Percentiles rank a stretch among this genome's conserved stretches.
Conservation (phyloP, 2,113 vertebrate genomes). For the Puntigrus tetrazona region DNA sequence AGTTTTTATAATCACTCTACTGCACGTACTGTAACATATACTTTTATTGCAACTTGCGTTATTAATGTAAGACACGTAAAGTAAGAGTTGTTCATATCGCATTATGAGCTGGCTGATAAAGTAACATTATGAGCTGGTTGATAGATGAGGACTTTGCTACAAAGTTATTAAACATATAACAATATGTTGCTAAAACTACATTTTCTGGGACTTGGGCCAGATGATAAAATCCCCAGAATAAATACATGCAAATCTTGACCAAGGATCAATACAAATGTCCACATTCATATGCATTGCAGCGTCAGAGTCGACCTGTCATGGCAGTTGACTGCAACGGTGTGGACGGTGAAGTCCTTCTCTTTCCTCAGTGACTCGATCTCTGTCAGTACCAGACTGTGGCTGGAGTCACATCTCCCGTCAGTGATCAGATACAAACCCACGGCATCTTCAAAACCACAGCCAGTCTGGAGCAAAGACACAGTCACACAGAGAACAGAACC, state of each 20-base stretch:
- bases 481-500: background rate
- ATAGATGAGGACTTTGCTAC: background rate
- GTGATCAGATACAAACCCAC: constrained; percentile 81
- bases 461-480: constrained; percentile 69
- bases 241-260: background rate
- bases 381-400: constrained; percentile 73
- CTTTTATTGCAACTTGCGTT: background rate
- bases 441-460: constrained; percentile 66
- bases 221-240: background rate
- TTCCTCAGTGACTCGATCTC: constrained; percentile 65
- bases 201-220: background rate
- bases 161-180: background rate
- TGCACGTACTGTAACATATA: background rate
- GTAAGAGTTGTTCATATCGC: background rate
- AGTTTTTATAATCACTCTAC: background rate
- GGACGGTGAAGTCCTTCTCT: constrained; percentile 68
- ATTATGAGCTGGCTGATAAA: too few species aligned
- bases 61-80: too few species aligned
- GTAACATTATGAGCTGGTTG: background rate
- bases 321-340: constrained; percentile 76
- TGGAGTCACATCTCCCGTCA: constrained; percentile 80
- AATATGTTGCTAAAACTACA: background rate
- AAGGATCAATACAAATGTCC: background rate
- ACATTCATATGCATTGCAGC: background rate
- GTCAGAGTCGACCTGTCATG: constrained; percentile 70